phyloP scores from a whole-genome alignment of 2,888 invertebrate species.

The Drosophila kuntzei region DNA sequence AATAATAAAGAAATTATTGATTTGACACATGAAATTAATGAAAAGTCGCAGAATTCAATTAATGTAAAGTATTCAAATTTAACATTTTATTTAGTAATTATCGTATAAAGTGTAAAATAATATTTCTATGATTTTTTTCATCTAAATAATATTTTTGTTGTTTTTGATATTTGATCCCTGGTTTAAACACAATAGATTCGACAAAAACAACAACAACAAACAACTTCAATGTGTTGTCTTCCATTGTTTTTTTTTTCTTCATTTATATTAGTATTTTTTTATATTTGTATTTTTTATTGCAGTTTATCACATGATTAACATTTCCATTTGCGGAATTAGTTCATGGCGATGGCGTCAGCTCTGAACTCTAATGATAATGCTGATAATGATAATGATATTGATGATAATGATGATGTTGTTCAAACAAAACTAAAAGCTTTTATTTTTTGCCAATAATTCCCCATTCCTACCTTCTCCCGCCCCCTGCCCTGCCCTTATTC shows the following conservation, averaged over 20 bases:
- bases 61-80: too few relatives aligned
- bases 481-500: background rate
- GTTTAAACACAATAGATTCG: too few relatives aligned
- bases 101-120: too few relatives aligned
- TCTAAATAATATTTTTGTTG: too few relatives aligned
- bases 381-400: background rate
- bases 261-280: background rate
- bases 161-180: too few relatives aligned
- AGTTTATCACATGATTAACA: slow-evolving; percentile 46
- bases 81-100: too few relatives aligned
- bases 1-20: too few relatives aligned
- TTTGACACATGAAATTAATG: too few relatives aligned
- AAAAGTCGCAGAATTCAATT: too few relatives aligned
- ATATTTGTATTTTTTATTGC: background rate
- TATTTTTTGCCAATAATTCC: slow-evolving; percentile 33
- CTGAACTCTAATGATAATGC: background rate
- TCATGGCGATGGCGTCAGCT: slow-evolving; percentile 57
- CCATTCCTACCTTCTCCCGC: too few relatives aligned
- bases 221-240: background rate
- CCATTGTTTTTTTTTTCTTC: background rate
- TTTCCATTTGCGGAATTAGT: slow-evolving; percentile 63
- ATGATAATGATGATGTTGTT: slow-evolving; percentile 1
- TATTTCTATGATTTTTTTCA: too few relatives aligned
- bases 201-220: slow-evolving; percentile 1
- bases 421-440: slow-evolving; percentile 29